A percentile compares a stretch with the other conserved stretches of the same genome.
Evolutionary conservation across 2,797 vertebrate species (phyloP).

Genomic region (Atherinosoma microstoma): DNA sequence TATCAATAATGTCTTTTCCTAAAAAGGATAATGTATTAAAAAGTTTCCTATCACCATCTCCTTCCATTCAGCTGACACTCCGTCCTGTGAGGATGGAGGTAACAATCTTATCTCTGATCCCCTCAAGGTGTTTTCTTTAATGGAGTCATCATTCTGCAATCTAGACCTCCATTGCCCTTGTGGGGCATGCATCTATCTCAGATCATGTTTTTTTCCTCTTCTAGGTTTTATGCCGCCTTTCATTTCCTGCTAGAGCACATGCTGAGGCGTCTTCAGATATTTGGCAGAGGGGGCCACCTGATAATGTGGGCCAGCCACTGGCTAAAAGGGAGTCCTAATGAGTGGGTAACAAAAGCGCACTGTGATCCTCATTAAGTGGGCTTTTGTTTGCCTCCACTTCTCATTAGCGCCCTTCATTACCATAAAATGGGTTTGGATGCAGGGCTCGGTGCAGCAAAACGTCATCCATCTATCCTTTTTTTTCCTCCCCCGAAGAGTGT

Average conservation of each 20-base stretch:
- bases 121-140: constrained; percentile 25
- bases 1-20: constrained; percentile 15
- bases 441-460: constrained; percentile 13
- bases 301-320: constrained; percentile 28
- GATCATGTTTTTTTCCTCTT: constrained; percentile 20
- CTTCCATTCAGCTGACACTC: neutral
- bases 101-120: constrained; percentile 24
- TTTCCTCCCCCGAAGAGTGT: neutral
- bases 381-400: constrained; percentile 53
- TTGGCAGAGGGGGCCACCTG: constrained; percentile 15
- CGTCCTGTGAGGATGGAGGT: neutral
- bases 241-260: constrained; percentile 24
- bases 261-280: constrained; percentile 12
- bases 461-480: neutral
- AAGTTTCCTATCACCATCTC: neutral
- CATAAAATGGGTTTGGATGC: constrained; percentile 21
- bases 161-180: neutral
- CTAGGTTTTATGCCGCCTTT: constrained; percentile 41
- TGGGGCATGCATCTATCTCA: constrained; percentile 31
- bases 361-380: constrained; percentile 51
- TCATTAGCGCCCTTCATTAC: constrained; percentile 49
- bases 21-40: neutral
- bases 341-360: constrained; percentile 25
- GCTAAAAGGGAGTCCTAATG: constrained; percentile 43
- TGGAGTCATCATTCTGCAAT: constrained; percentile 10